A percentile compares a stretch with the other conserved stretches of the same genome.
phyloP scores from a whole-genome alignment of 2,113 vertebrate genomes.

The Lagopus muta region DNA sequence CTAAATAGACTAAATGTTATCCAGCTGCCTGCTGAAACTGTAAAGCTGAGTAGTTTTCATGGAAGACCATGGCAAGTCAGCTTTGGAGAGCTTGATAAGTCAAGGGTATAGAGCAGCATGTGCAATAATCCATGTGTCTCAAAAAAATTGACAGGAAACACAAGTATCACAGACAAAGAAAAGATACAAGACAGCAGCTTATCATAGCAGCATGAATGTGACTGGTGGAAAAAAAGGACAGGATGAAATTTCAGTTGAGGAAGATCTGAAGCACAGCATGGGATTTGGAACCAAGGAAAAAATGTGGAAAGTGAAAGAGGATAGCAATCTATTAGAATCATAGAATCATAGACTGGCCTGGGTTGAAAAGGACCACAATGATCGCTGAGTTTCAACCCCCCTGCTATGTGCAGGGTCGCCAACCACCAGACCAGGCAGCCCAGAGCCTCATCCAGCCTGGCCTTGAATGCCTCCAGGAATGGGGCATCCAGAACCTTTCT shows the following conservation, averaged over 20 bases:
- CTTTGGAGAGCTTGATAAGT: neutral
- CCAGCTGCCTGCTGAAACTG: neutral
- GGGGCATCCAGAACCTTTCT: no score
- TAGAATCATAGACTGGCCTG: no score
- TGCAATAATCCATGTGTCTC: neutral
- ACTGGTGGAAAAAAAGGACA: neutral
- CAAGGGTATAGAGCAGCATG: neutral
- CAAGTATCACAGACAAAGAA: neutral
- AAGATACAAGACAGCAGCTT: neutral
- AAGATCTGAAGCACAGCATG: neutral
- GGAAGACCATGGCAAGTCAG: neutral
- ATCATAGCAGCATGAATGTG: neutral
- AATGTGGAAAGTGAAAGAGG: neutral
- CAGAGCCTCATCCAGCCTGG: no score
- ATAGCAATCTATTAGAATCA: neutral
- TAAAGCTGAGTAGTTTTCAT: neutral
- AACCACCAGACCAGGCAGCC: no score
- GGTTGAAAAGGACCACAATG: no score
- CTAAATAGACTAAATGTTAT: neutral
- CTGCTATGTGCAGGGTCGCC: no score
- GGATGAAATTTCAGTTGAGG: neutral
- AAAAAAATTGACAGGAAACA: neutral
- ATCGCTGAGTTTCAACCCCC: no score
- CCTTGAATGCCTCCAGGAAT: no score
- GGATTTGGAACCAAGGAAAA: conserved; percentile 46